A percentile compares a stretch with the other conserved stretches of the same genome.
phyloP scores from a whole-genome alignment of 1,140 invertebrate species.

The Drosophila biarmipes region DNA sequence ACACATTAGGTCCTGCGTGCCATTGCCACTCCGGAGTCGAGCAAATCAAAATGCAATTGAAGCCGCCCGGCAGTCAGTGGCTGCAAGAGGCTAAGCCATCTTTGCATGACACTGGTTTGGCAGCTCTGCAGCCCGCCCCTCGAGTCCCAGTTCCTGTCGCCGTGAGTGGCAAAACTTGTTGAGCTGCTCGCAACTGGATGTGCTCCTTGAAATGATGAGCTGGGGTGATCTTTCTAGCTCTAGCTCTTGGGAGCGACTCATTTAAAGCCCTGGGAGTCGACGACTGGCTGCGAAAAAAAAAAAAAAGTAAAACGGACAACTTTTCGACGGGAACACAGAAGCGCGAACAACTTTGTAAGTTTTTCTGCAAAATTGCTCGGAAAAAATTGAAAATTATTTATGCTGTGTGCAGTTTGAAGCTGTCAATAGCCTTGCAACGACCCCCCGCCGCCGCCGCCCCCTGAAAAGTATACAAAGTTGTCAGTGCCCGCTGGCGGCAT shows the following conservation, averaged over 20 bases:
- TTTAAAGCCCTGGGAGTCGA: conserved; percentile 64
- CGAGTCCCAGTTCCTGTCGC: not conserved
- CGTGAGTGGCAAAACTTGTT: conserved; percentile 77
- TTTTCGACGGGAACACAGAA: conserved; percentile 37
- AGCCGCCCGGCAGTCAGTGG: conserved; percentile 39
- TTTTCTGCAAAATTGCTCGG: conserved; percentile 74
- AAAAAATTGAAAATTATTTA: conserved; percentile 82
- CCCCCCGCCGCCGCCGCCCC: conserved; percentile 7
- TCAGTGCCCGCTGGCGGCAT: conserved; percentile 61
- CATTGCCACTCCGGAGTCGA: conserved; percentile 35
- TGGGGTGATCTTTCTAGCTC: not conserved
- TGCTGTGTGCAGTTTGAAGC: conserved; percentile 72
- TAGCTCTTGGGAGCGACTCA: conserved; percentile 61
- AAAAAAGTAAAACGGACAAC: conserved; percentile 9
- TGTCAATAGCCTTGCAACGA: conserved; percentile 65
- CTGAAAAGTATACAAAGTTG: conserved; percentile 70
- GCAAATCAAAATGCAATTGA: conserved; percentile 74
- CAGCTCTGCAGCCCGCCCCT: conserved; percentile 44
- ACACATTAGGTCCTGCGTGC: conserved; percentile 72
- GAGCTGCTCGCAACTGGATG: conserved; percentile 37
- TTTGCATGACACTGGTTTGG: conserved; percentile 22
- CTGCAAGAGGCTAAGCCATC: conserved; percentile 5
- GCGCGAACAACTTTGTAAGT: conserved; percentile 70
- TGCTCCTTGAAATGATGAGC: conserved; percentile 23
- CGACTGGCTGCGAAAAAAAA: not conserved